phyloP scores from a whole-genome alignment of 2,797 vertebrate genomes.

The Orientallactaga sibirica region DNA sequence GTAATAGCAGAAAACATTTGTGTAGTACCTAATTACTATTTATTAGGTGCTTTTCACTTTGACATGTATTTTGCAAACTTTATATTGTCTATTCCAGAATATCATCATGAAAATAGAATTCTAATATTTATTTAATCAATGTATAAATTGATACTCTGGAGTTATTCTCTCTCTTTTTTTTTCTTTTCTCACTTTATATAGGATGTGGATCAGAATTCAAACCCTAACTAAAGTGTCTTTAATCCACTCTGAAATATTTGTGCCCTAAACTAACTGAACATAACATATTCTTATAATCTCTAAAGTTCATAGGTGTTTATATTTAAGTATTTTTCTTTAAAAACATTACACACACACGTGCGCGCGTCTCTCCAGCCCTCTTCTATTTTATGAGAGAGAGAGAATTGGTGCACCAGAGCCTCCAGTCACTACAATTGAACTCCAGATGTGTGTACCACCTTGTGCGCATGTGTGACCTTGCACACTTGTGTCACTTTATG shows the following conservation, averaged over 20 bases:
- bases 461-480: no score
- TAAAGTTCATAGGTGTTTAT: no score
- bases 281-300: background rate
- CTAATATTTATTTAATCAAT: background rate
- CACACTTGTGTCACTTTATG: no score
- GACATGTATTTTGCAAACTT: background rate
- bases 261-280: background rate
- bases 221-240: background rate
- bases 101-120: background rate
- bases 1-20: background rate
- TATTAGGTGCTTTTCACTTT: background rate
- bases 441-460: no score
- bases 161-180: background rate
- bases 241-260: background rate
- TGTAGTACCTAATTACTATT: background rate
- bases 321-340: background rate
- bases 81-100: background rate
- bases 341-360: background rate
- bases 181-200: background rate
- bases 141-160: conserved; percentile 2
- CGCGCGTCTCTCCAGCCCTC: no score
- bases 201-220: background rate
- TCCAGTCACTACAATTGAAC: no score
- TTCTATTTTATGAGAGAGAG: no score
- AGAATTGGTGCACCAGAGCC: no score